These are phyloP conservation scores for Sminthurinus aureus DNA, from an alignment of 2,888 invertebrate genomes.

Conservation along the genomic window DNA sequence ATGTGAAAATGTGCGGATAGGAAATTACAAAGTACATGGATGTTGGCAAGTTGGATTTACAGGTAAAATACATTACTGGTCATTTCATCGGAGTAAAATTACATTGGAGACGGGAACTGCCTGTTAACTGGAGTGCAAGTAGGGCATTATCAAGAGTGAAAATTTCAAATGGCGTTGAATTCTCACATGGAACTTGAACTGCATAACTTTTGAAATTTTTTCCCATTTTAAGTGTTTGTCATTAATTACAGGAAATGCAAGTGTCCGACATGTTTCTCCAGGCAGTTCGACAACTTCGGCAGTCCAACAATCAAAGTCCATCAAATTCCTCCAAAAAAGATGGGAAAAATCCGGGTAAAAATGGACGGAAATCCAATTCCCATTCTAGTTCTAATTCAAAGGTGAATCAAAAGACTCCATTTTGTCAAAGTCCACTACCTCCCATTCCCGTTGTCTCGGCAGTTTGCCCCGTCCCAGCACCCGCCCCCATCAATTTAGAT, in stretches of 20 bases:
- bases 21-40: constrained; percentile 42
- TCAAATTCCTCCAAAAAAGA: background rate
- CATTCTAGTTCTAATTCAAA: background rate
- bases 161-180: background rate
- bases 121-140: no score
- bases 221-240: background rate
- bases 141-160: no score
- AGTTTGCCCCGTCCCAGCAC: background rate
- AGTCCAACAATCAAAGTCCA: background rate
- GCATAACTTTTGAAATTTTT: no score
- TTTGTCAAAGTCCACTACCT: background rate
- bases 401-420: background rate
- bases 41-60: constrained; percentile 56
- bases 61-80: background rate
- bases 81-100: background rate
- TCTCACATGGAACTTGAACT: no score
- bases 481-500: background rate
- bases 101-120: no score
- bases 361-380: background rate
- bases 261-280: constrained; percentile 56
- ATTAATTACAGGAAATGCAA: constrained; percentile 44
- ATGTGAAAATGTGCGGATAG: no score
- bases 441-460: background rate
- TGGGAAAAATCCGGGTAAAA: background rate
- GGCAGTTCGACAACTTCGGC: constrained; percentile 53